A percentile compares a stretch with the other conserved stretches of the same genome.
Conservation (phyloP, 2,888 invertebrate species). For the Folsomia candida region DNA sequence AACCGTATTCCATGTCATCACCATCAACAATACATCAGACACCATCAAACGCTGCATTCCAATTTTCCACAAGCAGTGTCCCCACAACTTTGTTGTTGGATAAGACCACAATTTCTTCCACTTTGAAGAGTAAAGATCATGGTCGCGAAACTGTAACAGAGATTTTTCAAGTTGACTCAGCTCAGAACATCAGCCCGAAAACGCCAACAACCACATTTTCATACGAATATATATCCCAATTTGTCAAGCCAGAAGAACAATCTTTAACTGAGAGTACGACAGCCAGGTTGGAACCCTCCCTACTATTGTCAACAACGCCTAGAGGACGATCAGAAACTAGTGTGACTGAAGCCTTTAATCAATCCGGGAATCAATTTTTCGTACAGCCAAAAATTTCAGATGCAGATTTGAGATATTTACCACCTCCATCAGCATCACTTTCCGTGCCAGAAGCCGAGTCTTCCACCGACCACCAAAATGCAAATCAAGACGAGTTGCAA, state of each 20-base stretch:
- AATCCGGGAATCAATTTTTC: neutral
- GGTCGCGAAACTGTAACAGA: neutral
- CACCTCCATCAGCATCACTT: neutral
- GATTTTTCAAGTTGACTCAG: neutral
- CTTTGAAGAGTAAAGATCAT: neutral
- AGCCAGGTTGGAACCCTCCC: no score
- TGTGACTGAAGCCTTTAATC: neutral
- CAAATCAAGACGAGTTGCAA: neutral
- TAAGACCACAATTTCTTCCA: neutral
- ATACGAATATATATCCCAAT: neutral
- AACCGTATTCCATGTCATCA: no score
- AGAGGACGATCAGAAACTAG: no score
- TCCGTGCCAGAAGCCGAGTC: neutral
- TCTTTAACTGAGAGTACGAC: no score
- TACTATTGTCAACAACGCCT: no score
- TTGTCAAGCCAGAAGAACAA: no score
- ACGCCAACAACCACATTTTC: neutral
- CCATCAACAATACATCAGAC: no score
- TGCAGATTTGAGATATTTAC: neutral
- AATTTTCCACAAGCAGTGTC: neutral
- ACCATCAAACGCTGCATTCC: neutral
- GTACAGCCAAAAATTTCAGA: neutral
- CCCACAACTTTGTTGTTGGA: neutral
- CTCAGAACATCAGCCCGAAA: neutral
- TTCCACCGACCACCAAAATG: neutral